Evolutionary conservation across 2,113 vertebrate genomes (phyloP).

Genomic region (Hydrolagus affinis): DNA sequence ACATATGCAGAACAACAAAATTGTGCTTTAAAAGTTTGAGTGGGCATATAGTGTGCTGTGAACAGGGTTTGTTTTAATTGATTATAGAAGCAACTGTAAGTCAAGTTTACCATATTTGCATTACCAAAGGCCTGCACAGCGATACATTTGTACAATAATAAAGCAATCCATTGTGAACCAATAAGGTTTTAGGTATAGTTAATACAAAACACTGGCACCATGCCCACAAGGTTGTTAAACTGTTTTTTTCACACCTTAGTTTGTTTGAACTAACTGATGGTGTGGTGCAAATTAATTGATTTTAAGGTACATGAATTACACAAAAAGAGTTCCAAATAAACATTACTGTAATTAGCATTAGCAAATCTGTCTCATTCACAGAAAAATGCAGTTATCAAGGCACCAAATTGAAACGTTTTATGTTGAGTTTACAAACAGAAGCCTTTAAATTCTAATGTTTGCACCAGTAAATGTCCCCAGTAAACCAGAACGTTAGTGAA

Average conservation of each 20-base stretch:
- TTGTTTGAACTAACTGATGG: neutral
- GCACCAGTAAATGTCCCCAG: no score
- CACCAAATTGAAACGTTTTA: no score
- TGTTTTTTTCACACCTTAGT: neutral
- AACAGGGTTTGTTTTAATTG: neutral
- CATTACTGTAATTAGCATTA: neutral
- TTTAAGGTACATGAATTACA: neutral
- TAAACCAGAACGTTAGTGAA: no score
- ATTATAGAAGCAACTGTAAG: conserved; percentile 1
- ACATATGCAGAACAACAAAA: neutral
- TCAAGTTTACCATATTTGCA: neutral
- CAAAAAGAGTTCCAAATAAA: neutral
- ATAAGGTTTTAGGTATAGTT: neutral
- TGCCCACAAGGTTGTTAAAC: neutral
- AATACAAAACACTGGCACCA: neutral
- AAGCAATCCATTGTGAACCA: neutral
- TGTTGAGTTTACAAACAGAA: no score
- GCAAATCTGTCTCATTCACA: neutral
- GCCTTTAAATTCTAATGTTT: no score
- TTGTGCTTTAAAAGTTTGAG: no score
- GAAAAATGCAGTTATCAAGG: no score
- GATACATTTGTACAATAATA: neutral
- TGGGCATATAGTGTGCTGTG: no score
- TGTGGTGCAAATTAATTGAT: neutral
- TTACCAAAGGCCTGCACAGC: neutral